phyloP scores from a whole-genome alignment of 2,888 invertebrate species.

The Neoscelio sp. region DNA sequence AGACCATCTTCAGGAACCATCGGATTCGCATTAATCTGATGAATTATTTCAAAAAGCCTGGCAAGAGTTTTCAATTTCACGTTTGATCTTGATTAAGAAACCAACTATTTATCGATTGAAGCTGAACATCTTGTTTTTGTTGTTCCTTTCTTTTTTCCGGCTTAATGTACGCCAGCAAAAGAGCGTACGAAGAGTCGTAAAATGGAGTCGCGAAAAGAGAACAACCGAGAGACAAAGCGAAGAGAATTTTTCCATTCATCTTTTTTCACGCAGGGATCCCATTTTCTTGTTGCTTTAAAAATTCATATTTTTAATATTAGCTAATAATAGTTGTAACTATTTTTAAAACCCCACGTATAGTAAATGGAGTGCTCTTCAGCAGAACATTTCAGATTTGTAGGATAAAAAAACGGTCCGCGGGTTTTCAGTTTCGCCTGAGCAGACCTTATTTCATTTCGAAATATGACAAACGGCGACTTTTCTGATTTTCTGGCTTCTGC shows the following conservation, averaged over 20 bases:
- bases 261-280: conserved; percentile 68
- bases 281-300: too few species aligned
- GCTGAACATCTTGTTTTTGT: conserved; percentile 40
- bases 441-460: conserved; percentile 44
- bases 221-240: conserved; percentile 77
- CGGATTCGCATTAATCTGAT: conserved; percentile 16
- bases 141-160: conserved; percentile 9
- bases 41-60: conserved; percentile 23
- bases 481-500: conserved; percentile 42
- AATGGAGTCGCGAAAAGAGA: conserved; percentile 48
- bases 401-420: conserved; percentile 11
- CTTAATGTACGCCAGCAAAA: conserved; percentile 27
- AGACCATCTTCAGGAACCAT: not conserved
- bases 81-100: conserved; percentile 42
- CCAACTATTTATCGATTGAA: conserved; percentile 35
- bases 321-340: conserved; percentile 45
- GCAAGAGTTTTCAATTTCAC: conserved; percentile 11
- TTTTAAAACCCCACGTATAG: conserved; percentile 46
- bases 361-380: conserved; percentile 34
- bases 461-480: conserved; percentile 42
- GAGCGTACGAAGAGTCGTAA: conserved; percentile 28
- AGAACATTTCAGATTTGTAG: conserved; percentile 5
- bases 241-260: conserved; percentile 68
- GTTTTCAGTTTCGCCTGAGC: conserved; percentile 43
- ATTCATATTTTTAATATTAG: conserved; percentile 30